Conservation (phyloP, 92 coral and sea anemone genomes). For the Porites divaricata region DNA sequence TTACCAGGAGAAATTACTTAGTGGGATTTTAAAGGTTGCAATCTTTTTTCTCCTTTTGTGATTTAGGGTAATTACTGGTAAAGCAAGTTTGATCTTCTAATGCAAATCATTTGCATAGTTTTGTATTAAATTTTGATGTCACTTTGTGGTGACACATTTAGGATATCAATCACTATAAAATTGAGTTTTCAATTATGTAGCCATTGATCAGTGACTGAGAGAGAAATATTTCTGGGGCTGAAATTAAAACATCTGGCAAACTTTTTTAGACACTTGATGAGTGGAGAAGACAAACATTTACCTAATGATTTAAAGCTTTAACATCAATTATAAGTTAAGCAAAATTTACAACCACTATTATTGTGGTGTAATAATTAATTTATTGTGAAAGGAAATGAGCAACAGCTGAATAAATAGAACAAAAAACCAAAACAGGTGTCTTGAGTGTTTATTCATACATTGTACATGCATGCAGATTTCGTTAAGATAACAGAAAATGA, state of each 20-base stretch:
- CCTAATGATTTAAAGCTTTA: not conserved
- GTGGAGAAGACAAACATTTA: not conserved
- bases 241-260: too few relatives aligned
- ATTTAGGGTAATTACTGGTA: too few relatives aligned
- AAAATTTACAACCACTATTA: not conserved
- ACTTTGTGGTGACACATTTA: not conserved
- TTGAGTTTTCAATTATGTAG: too few relatives aligned
- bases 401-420: constrained; percentile 22
- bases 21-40: too few relatives aligned
- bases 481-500: not conserved
- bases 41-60: too few relatives aligned
- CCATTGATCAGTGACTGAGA: too few relatives aligned
- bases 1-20: too few relatives aligned
- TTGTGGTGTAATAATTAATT: not conserved
- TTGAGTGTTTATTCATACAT: not conserved
- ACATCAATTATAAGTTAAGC: not conserved
- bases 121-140: too few relatives aligned
- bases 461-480: not conserved
- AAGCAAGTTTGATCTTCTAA: not conserved
- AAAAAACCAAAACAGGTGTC: constrained; percentile 34
- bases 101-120: not conserved
- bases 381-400: not conserved
- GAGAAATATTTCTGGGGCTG: too few relatives aligned
- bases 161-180: too few relatives aligned
- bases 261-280: too few relatives aligned